Base-by-base conservation (phyloP, 2,797 vertebrate species). In the Pempheris klunzingeri region DNA sequence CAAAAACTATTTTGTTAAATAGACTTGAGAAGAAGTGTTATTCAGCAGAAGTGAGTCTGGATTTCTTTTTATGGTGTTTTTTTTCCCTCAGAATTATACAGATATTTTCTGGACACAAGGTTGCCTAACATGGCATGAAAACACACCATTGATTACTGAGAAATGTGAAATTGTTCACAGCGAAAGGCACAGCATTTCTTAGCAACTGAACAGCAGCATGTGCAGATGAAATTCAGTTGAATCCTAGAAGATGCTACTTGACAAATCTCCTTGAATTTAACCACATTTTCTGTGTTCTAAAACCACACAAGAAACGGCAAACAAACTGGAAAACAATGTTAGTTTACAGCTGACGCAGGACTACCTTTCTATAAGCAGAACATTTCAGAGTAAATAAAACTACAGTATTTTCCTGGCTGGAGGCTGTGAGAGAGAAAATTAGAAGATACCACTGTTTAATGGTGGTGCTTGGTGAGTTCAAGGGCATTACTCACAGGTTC, bases 1-100 rank as follows among this genome's bases (percentile, higher is more conserved):
- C 95, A 95, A 93, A 96, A 97, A 95, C 88, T 98, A 99, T 99
- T 99, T 99, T 98, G 97, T 98, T 98, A 98, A 97, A 97, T 94
- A 97, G 96, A 98, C 83, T 85, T 90, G 30, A 91, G 93, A 92
- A 96, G 94, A 94, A 95, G 94, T 97, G 95, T 95, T 94, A 96
- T 95, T 95, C 92, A 87, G 94, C 87, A 94, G 95, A 93, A 87
- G 69, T 82, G 74, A 79, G 79, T 80, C 77, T 85, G 90, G 64
- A 63, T 88, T 88, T 82, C 80, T 92, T 90, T 89, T 90, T 87
- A 28, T 70, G 15, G 30, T 32, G 4, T 32, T 32, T 32, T 32
- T 43, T 72, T 14, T 72, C 34, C 41, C 39, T 64, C 18, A 3
- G 49, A 50, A 77, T 49, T 24, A 26, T 20, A 18, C 1, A 1